Base-by-base conservation (phyloP, 1,140 invertebrate genomes). In the Ceratosolen solmsi region DNA sequence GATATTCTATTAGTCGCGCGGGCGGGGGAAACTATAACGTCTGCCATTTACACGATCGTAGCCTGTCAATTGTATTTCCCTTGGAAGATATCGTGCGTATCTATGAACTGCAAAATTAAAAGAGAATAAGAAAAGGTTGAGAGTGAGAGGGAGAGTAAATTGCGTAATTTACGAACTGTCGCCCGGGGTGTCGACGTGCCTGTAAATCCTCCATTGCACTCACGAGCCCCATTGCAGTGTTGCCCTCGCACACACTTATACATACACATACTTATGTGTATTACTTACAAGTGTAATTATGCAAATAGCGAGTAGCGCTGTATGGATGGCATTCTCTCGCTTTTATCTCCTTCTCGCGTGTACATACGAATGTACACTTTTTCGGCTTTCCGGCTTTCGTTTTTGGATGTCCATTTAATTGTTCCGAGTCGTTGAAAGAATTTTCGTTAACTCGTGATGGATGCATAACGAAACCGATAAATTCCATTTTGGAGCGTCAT, bases 221-320 rank as follows among this genome's bases (percentile, higher is more conserved):
- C 22, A 38, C n/a, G n/a, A n/a, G n/a, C n/a, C n/a, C n/a, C n/a
- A n/a, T n/a, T n/a, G n/a, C n/a, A n/a, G n/a, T n/a, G n/a, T n/a
- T n/a, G n/a, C 2, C n/a, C 22, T n/a, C 7, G 68, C 36, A 20
- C 20, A 7, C 22, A 38, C 65, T 22, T 4, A 60, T 27, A 51
- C 54, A 5, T 22, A 77, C 8, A 63, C 17, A 38, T 74, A 80
- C n/a, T 60, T 75, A 36, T 58, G 46, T 46, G 70, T 79, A 77
- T 79, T 83, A 81, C 81, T 83, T 83, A 81, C 70, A 84, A 83
- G 82, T 78, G 76, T 81, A 84, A 84, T 84, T 83, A 84, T 83
- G 84, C 72, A 84, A 84, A 83, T 83, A 72, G 22, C 54, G 33
- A 27, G 63, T 70, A 51, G 68, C 71, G 58, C 41, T 56, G 56